Evolutionary conservation across 2,113 vertebrate species (phyloP).

Genomic region (Bothrops jararaca): DNA sequence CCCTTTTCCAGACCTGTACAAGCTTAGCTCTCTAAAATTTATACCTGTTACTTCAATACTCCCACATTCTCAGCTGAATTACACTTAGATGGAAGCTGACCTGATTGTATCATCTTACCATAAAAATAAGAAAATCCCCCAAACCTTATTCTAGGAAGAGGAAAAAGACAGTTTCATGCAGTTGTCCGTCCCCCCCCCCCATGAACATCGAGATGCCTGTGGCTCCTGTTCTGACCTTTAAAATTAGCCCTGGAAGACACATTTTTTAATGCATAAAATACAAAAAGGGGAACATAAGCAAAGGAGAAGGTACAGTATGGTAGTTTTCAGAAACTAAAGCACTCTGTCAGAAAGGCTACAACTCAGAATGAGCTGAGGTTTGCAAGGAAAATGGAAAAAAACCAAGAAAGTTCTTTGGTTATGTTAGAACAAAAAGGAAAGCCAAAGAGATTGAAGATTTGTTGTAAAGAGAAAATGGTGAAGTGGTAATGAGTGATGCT

Average conservation of each 20-base stretch:
- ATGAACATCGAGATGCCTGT: neutral
- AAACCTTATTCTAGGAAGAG: neutral
- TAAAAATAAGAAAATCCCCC: neutral
- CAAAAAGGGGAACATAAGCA: neutral
- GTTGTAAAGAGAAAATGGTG: neutral
- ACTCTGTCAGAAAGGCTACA: neutral
- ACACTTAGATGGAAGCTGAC: neutral
- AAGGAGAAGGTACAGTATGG: neutral
- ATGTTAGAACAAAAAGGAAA: neutral
- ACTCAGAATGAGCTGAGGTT: neutral
- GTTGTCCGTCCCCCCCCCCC: neutral
- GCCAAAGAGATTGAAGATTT: neutral
- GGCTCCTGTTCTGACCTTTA: neutral
- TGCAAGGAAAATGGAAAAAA: neutral
- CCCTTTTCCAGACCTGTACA: neutral
- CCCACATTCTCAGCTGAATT: neutral
- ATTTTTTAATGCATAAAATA: neutral
- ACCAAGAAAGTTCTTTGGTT: neutral
- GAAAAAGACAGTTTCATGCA: neutral
- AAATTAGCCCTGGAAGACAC: neutral
- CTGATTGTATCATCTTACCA: neutral
- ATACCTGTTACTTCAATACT: neutral
- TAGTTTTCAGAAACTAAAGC: neutral
- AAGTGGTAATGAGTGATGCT: neutral
- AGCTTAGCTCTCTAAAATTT: neutral